phyloP scores from a whole-genome alignment of 1,140 invertebrate species.

The Diprion similis region DNA sequence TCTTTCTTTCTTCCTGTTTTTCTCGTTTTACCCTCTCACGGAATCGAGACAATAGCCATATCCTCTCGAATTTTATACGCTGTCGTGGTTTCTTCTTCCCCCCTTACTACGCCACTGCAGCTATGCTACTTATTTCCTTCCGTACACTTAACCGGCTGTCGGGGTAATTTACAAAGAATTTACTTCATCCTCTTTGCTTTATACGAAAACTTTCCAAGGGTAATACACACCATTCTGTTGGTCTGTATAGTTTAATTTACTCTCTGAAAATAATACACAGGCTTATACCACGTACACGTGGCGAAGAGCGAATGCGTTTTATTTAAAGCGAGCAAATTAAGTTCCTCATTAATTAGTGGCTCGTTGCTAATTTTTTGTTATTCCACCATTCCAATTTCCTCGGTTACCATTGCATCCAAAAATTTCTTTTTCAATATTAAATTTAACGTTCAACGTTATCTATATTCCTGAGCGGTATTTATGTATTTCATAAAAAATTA shows the following conservation, averaged over 20 bases:
- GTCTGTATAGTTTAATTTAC: conserved; percentile 2
- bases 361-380: background rate
- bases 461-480: too few species aligned
- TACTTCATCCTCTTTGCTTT: background rate
- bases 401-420: too few species aligned
- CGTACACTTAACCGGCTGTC: background rate
- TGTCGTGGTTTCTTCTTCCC: background rate
- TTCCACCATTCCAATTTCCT: background rate
- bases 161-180: conserved; percentile 1
- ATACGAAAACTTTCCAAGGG: background rate
- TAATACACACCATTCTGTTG: background rate
- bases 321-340: background rate
- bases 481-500: too few species aligned
- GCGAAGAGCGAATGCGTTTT: background rate
- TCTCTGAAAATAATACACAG: background rate
- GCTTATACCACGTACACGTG: background rate
- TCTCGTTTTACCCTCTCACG: background rate
- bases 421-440: too few species aligned
- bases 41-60: background rate
- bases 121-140: background rate
- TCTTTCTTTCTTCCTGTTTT: background rate
- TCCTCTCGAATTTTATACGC: background rate
- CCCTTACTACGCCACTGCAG: background rate
- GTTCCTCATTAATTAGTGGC: background rate
- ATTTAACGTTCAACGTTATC: too few species aligned